Percentiles rank a stretch among this genome's conserved stretches.
These are phyloP conservation scores for Hylomyscus alleni DNA, from an alignment of 2,797 vertebrate genomes.

Conservation along the genomic window DNA sequence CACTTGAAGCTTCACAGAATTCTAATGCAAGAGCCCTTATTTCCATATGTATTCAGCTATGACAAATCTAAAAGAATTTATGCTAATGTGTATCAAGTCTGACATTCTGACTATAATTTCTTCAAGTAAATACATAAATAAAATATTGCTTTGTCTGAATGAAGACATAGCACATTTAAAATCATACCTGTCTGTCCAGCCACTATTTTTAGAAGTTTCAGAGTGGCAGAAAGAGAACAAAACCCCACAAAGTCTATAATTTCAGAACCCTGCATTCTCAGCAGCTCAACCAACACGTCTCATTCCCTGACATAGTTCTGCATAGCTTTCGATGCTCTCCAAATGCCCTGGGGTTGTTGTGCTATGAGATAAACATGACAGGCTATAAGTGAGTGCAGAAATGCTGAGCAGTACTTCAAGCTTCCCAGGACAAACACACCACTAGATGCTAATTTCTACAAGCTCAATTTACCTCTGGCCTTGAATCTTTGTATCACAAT, in stretches of 20 bases:
- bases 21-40: neutral
- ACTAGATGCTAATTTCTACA: neutral
- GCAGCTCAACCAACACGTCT: neutral
- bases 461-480: neutral
- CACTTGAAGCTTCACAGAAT: slow-evolving; percentile 17
- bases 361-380: neutral
- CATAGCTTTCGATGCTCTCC: rapidly evolving
- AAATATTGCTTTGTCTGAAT: slow-evolving; percentile 59
- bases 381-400: rapidly evolving
- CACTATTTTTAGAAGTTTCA: slow-evolving; percentile 62
- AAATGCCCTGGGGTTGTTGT: too few species aligned
- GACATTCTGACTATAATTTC: neutral
- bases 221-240: neutral
- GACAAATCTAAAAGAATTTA: slow-evolving; percentile 62
- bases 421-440: neutral
- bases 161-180: slow-evolving; percentile 56
- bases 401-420: neutral
- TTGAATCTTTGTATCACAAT: neutral
- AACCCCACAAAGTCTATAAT: neutral
- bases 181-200: slow-evolving; percentile 39
- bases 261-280: neutral
- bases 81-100: slow-evolving; percentile 52
- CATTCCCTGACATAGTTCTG: neutral
- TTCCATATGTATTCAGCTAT: slow-evolving; percentile 10
- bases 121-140: slow-evolving; percentile 67